phyloP scores from a whole-genome alignment of 1,140 invertebrate genomes.

The Drosophila truncata region DNA sequence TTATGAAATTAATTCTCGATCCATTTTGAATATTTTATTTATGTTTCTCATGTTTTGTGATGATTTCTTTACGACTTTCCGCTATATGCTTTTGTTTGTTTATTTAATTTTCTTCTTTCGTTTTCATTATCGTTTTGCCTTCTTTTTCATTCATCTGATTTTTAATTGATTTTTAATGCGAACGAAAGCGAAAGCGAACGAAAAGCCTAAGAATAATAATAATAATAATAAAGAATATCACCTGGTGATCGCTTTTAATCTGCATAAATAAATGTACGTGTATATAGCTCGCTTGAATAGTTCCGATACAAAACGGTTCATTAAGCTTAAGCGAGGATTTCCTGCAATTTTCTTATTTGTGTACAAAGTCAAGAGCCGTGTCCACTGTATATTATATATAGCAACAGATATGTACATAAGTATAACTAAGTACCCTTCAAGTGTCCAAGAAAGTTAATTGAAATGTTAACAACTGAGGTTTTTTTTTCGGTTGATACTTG shows the following conservation, averaged over 20 bases:
- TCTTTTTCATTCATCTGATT: constrained; percentile 22
- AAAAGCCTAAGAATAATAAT: constrained; percentile 13
- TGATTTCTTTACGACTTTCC: constrained; percentile 33
- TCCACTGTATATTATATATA: background rate
- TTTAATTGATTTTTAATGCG: constrained; percentile 60
- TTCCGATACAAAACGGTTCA: constrained; percentile 40
- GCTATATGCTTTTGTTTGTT: constrained; percentile 29
- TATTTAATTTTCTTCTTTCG: constrained; percentile 17
- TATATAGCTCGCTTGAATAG: constrained; percentile 5
- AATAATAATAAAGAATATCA: constrained; percentile 1
- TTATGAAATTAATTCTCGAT: constrained; percentile 21
- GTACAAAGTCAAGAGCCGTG: constrained; percentile 14
- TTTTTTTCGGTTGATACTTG: background rate
- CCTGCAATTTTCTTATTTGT: constrained; percentile 76
- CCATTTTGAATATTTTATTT: constrained; percentile 1
- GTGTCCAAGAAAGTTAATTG: constrained; percentile 34
- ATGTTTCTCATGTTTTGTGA: background rate
- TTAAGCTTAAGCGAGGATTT: constrained; percentile 73
- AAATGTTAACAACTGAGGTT: constrained; percentile 24
- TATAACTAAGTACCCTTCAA: constrained; percentile 13
- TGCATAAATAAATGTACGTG: background rate
- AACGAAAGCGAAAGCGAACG: constrained; percentile 39
- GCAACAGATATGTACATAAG: constrained; percentile 2
- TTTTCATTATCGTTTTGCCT: constrained; percentile 12
- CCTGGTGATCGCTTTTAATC: constrained; percentile 9